Evolutionary conservation across 1,140 invertebrate genomes (phyloP), one percentile per base, ranked within the genome.

Genomic region (Drosophila seguyi): DNA sequence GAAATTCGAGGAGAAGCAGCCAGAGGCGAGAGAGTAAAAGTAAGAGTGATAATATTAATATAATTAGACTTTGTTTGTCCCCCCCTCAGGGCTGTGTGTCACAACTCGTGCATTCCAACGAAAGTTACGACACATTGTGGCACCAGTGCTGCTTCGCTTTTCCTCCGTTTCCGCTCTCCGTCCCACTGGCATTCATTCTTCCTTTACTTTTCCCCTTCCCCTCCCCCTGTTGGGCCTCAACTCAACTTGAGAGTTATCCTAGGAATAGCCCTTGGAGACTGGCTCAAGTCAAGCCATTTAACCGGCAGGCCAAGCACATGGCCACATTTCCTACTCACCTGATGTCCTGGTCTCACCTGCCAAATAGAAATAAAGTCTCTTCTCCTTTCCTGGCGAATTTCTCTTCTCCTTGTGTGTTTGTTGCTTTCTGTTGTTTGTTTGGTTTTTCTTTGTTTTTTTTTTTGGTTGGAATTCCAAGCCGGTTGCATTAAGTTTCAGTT

Each of bases 401-500:
- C 10, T n/a, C 34, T 20, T 14, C 16, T 29, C 7, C 27, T 29
- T 31, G 27, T 50, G 48, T 50, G 25, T 72, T 56, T 72, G 56
- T 22, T 36, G 39, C 29, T 61, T 71, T 72, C 42, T 72, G 66
- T 66, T 68, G 29, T 27, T 22, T n/a, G n/a, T n/a, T n/a, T n/a
- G n/a, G n/a, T n/a, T n/a, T n/a, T n/a, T n/a, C n/a, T n/a, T 66
- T 69, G 29, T 27, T 22, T 57, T 63, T 20, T 20, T 36, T 34
- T 29, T 52, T 52, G 52, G 66, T 44, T 41, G 42, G 41, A 63
- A 56, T 75, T 63, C 34, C 78, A 74, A 81, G 82, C 83, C 82
- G 79, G 82, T 79, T 86, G 62, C 82, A 68, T 72, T 71, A 86
- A 75, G 71, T 85, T 80, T 75, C 78, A 74, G 82, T 86, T 85